phyloP scores from a whole-genome alignment of 2,797 vertebrate species.

The Selene dorsalis region DNA sequence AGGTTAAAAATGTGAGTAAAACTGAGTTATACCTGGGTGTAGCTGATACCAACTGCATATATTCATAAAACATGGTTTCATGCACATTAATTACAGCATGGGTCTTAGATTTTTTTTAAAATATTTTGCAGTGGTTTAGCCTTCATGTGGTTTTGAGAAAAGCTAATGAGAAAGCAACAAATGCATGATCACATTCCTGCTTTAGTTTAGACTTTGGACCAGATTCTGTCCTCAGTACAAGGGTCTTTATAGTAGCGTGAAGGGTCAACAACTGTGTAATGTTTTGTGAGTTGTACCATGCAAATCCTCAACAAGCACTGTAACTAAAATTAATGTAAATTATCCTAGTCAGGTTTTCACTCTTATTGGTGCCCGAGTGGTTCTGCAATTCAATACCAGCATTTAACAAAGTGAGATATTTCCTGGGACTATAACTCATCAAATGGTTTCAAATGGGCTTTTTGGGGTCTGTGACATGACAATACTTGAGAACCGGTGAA shows the following conservation, averaged over 20 bases:
- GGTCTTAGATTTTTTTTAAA: neutral
- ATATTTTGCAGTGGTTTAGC: constrained; percentile 5
- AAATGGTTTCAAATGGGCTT: constrained; percentile 38
- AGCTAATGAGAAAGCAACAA: constrained; percentile 7
- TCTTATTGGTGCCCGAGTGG: neutral
- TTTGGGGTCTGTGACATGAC: constrained; percentile 27
- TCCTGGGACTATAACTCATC: constrained; percentile 25
- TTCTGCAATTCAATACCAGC: constrained; percentile 25
- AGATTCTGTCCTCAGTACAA: neutral
- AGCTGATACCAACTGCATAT: no score
- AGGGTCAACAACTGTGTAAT: neutral
- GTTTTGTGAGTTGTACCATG: constrained; percentile 13
- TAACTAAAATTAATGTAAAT: constrained; percentile 25
- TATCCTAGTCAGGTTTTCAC: constrained; percentile 5
- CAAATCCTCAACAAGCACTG: constrained; percentile 1
- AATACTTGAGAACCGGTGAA: constrained; percentile 20
- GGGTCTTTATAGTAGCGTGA: neutral
- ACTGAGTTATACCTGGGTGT: no score
- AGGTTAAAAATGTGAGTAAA: neutral
- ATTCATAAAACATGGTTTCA: neutral
- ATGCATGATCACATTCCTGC: neutral
- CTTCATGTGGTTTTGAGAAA: neutral
- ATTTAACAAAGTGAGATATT: constrained; percentile 28
- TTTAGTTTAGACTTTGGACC: constrained; percentile 10
- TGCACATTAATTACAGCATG: neutral